Evolutionary conservation across 1,140 invertebrate species (phyloP), one percentile per base, ranked within the genome.

Genomic region (Drosophila parvula): DNA sequence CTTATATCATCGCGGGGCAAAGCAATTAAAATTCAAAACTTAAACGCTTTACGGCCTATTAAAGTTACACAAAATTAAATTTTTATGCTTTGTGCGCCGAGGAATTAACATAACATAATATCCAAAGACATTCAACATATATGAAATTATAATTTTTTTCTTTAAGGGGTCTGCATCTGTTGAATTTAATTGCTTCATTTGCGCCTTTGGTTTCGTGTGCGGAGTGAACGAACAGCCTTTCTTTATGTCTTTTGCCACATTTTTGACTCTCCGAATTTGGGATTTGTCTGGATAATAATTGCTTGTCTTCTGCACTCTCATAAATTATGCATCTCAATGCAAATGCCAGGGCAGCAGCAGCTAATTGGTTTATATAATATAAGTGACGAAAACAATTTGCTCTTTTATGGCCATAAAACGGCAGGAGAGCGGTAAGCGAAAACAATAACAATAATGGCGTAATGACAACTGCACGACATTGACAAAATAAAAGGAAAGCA

Each of bases 171-270:
- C 67, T 74, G 68, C 55, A 58, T 67, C 50, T 83, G 78, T 74
- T 75, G 83, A 84, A 84, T 89, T 89, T 78, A 89, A 88, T 88
- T 84, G 83, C 80, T 88, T 88, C 80, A 90, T 90, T 88, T 88
- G 74, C 84, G 76, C 76, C 79, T 58, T 32, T 9, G 70, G 74
- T 58, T 58, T 57, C 38, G 55, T 70, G 50, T 30, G 36, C 30
- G 22, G 4, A 22, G 22, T 22, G 22, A 22, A n/a, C n/a, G n/a
- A 27, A 22, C 22, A 32, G 9, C 43, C 41, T 73, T 63, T 56
- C 44, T 74, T 78, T 56, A 78, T 68, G 34, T 45, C 63, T 74
- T 75, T 70, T 67, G 80, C 80, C 76, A 76, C 80, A 79, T 68
- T 78, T 85, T 65, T 11, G 41, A 55, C 18, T 55, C 51, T 32